phyloP scores from a whole-genome alignment of 2,797 vertebrate genomes.

The Macropus fuliginosus region DNA sequence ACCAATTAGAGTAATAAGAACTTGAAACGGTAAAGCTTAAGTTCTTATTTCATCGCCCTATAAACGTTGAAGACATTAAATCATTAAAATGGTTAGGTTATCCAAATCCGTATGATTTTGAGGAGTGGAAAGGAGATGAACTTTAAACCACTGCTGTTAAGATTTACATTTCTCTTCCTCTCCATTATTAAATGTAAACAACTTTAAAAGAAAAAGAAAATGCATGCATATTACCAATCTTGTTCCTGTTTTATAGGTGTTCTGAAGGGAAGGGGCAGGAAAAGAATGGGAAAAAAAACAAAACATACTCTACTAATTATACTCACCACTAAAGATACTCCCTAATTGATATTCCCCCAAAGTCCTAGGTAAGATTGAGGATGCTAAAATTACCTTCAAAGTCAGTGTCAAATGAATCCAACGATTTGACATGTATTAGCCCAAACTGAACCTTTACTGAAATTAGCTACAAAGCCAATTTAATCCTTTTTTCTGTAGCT shows the following conservation, averaged over 20 bases:
- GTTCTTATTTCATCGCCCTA: slow-evolving; percentile 34
- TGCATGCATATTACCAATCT: slow-evolving; percentile 79
- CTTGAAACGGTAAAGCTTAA: slow-evolving; percentile 47
- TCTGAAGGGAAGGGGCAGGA: slow-evolving; percentile 79
- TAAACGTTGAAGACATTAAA: slow-evolving; percentile 46
- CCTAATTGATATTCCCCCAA: slow-evolving; percentile 52
- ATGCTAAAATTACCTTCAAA: slow-evolving; percentile 55
- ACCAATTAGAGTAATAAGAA: slow-evolving; percentile 48
- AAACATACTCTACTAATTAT: slow-evolving; percentile 12
- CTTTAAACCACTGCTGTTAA: slow-evolving; percentile 67
- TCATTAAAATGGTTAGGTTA: slow-evolving; percentile 54
- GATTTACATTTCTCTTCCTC: slow-evolving; percentile 66
- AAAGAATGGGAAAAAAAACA: slow-evolving; percentile 74
- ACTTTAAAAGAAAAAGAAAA: slow-evolving; percentile 49
- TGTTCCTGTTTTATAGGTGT: slow-evolving; percentile 82
- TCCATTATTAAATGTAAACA: background rate
- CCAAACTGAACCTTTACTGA: slow-evolving; percentile 64
- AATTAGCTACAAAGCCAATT: slow-evolving; percentile 31
- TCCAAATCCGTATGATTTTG: slow-evolving; percentile 71
- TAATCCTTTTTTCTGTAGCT: slow-evolving; percentile 64
- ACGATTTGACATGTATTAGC: slow-evolving; percentile 58
- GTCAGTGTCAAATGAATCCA: slow-evolving; percentile 40
- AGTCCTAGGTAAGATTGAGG: slow-evolving; percentile 55
- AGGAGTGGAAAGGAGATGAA: slow-evolving; percentile 70
- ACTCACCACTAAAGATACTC: slow-evolving; percentile 16